phyloP scores from a whole-genome alignment of 2,888 invertebrate genomes.

The Erebia epiphron region DNA sequence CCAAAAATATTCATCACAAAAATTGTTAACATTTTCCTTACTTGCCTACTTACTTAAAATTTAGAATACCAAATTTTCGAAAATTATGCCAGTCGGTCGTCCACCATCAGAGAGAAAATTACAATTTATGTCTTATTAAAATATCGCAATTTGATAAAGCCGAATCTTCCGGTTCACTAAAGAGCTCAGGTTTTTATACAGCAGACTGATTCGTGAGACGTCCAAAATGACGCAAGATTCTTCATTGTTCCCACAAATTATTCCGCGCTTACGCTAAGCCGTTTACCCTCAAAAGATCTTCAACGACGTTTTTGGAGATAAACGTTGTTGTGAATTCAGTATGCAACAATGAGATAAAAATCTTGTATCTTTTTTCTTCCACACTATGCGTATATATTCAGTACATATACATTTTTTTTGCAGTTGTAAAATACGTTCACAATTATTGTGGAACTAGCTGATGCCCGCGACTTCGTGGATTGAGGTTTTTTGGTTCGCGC shows the following conservation, averaged over 20 bases:
- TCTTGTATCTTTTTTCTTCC: slow-evolving; percentile 17
- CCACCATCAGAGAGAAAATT: too few species aligned
- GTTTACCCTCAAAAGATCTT: slow-evolving; percentile 28
- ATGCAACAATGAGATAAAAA: slow-evolving; percentile 18
- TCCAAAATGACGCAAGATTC: slow-evolving; percentile 21
- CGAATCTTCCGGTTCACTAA: background rate
- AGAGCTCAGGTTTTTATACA: slow-evolving; percentile 17
- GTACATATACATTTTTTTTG: background rate
- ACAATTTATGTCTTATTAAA: too few species aligned
- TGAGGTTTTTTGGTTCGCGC: too few species aligned
- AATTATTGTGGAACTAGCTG: too few species aligned
- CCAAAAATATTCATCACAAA: too few species aligned
- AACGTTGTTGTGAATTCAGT: slow-evolving; percentile 13
- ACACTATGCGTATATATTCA: background rate
- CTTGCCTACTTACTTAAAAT: too few species aligned
- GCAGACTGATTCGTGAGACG: slow-evolving; percentile 15
- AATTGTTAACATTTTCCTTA: too few species aligned
- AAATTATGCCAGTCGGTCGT: too few species aligned
- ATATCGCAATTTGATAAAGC: background rate
- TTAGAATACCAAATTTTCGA: too few species aligned
- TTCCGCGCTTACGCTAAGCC: slow-evolving; percentile 22
- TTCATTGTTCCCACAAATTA: slow-evolving; percentile 38
- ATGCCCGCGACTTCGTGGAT: too few species aligned
- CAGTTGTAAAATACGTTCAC: background rate
- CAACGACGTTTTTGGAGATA: slow-evolving; percentile 25